These are phyloP conservation scores for Myiotriccus ornatus DNA, from an alignment of 2,797 vertebrate genomes.

Conservation along the genomic window DNA sequence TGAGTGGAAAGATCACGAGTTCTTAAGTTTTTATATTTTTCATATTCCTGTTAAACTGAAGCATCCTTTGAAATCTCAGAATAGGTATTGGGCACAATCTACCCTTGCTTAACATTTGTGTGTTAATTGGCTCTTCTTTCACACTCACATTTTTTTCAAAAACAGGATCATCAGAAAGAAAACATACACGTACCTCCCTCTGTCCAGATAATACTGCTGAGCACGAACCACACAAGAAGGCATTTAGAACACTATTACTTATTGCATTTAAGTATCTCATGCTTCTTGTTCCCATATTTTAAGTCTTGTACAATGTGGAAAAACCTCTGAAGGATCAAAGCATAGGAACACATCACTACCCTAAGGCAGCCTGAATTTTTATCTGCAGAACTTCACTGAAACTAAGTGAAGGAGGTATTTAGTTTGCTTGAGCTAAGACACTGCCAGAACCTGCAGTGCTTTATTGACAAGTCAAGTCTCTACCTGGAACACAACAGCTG, in stretches of 20 bases:
- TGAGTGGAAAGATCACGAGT: neutral
- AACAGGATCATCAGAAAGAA: neutral
- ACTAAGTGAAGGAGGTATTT: neutral
- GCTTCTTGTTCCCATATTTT: neutral
- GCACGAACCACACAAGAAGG: neutral
- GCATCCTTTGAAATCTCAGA: neutral
- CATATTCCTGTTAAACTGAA: neutral
- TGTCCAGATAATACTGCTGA: neutral
- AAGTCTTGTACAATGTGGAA: neutral
- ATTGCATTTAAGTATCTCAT: neutral
- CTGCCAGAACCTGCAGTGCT: neutral
- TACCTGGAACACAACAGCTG: neutral
- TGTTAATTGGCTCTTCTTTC: neutral
- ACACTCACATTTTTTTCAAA: neutral
- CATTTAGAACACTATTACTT: neutral
- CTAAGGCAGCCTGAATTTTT: neutral
- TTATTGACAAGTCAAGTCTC: neutral
- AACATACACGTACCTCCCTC: neutral
- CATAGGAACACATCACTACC: neutral
- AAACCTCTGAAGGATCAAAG: neutral
- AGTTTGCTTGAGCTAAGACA: neutral
- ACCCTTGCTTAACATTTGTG: neutral
- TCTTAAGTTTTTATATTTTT: neutral
- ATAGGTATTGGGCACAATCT: neutral
- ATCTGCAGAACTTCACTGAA: neutral